Evolutionary conservation across 2,113 vertebrate species (phyloP), one percentile per base, ranked within the genome.

Genomic region (Lophotis ruficrista): DNA sequence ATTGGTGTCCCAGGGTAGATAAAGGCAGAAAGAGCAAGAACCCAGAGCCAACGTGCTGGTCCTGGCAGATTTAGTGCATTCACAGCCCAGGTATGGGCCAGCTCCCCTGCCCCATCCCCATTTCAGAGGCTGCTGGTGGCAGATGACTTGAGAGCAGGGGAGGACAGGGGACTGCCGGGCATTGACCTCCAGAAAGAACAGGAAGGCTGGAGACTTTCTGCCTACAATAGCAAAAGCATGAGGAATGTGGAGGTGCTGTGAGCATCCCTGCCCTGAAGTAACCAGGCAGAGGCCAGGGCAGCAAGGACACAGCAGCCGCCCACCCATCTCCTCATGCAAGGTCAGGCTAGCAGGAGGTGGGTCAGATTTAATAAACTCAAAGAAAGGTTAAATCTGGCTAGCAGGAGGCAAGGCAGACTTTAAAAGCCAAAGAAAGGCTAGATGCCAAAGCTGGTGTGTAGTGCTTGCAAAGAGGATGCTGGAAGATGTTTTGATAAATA

Each of bases 201-300:
- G 90, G 89, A 94, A 95, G 17, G 79, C 79, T 66, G 35, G 81
- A 65, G 28, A 33, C 28, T 41, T 95, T 86, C 93, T 4, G 22
- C 87, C 89, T 57, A 60, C 84, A 91, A 37, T 15, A 93, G 47
- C 72, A 94, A 75, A 83, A 93, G 70, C 21, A 4, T 4, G 13
- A 50, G 57, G 84, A 54, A 85, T 1, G 1, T 35, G 35, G 71
- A 80, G 68, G 23, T 87, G 80, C 83, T 25, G 48, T 1, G 5
- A 86, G 85, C 86, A 86, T 73, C 89, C 25, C 65, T 78, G 68
- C 72, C 94, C 96, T 58, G 43, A 68, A 96, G 51, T 92, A 90
- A 95, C 92, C 82, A 80, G 81, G 73, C 80, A 84, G 90, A 41
- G 80, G 81, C 47, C 35, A 51, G 20, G 6, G 6, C 50, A 89